Base-by-base conservation (phyloP, 2,797 vertebrate genomes). In the Danio aesculapii region DNA sequence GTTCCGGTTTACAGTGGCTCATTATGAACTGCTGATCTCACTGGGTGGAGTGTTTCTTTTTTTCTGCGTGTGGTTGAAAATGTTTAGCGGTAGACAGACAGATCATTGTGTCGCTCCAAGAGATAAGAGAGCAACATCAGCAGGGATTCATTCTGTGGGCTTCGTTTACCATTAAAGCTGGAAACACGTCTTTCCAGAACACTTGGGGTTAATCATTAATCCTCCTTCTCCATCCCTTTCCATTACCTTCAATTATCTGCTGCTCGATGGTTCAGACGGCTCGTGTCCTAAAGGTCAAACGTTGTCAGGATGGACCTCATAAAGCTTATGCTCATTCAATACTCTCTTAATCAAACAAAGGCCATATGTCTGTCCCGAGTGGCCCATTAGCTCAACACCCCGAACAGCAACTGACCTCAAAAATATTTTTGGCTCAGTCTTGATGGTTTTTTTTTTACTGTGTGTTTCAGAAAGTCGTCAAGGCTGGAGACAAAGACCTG, bases 401-500 rank as follows among this genome's bases (percentile, higher is more conserved):
- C 6, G 19, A 78, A 75, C 64, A 77, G 11, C 59, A 72, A 21
- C 52, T 73, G 81, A 79, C 47, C 30, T 83, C 10, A 49, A 81
- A 76, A 67, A 67, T 11, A 53, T 10, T 12, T 13, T 3, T 6
- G 8, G 17, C 11, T 52, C 12, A 52, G 6, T 44, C 41, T 21
- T 57, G 14, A n/a, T 8, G 16, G 16, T 83, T 55, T n/a, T 43
- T 17, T 50, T 83, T 58, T 66, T 55, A 66, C 8, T 58, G 8
- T 79, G 16, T 78, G 6, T 83, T 71, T 86, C 89, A 99, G 98
- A 98, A 98, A 97, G 95, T 98, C 14, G 95, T 99, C 19, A 98
- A 99, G 91, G 96, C 96, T 1, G 97, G 96, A 59, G 97, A 98
- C 87, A 98, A 98, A 87, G 97, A 99, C 87, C 89, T 96, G 58